Evolutionary conservation across 1,140 invertebrate genomes (phyloP), one percentile per base, ranked within the genome.

Genomic region (Tenebrio molitor): DNA sequence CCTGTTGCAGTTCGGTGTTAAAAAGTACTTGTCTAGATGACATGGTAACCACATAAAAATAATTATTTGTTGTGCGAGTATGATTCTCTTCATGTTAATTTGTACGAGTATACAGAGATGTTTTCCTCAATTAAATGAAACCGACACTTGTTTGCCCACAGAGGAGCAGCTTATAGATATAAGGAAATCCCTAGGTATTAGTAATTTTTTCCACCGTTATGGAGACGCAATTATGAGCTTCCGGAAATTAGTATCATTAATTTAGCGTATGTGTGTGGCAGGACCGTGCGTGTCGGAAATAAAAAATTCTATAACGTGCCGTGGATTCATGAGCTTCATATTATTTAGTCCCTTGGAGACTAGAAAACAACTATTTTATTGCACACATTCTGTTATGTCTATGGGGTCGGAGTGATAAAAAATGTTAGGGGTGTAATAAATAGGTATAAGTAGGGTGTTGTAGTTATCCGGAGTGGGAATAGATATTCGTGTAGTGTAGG

Each of bases 361-460:
- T 42, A 65, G 34, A 65, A 65, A 65, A 65, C 33, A 39, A 65
- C 62, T 23, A 65, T 65, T 65, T 65, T 65, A 65, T 65, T 65
- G 62, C 62, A 42, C 33, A 42, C 62, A 65, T 23, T 19, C 62
- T 64, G 34, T 64, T 34, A 36, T 16, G 34, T 19, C 17, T 65
- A 39, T 39, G 33, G 39, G 33, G 62, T 17, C 17, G 19, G 58
- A 15, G 33, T 65, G 62, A 65, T 65, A 65, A 65, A 65, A 65
- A 65, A 65, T 65, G 62, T 65, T 39, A 63, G 62, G 62, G 62
- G 34, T 65, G 62, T 21, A 65, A 65, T 65, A 65, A 65, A 65
- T 65, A 65, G 62, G 62, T 65, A 65, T 65, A 42, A 65, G 33
- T 41, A 39, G 62, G 62, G 62, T 65, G 62, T 65, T 39, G 62